Evolutionary conservation across 2,113 vertebrate species (phyloP).

Genomic region (Corythornis cristatus): DNA sequence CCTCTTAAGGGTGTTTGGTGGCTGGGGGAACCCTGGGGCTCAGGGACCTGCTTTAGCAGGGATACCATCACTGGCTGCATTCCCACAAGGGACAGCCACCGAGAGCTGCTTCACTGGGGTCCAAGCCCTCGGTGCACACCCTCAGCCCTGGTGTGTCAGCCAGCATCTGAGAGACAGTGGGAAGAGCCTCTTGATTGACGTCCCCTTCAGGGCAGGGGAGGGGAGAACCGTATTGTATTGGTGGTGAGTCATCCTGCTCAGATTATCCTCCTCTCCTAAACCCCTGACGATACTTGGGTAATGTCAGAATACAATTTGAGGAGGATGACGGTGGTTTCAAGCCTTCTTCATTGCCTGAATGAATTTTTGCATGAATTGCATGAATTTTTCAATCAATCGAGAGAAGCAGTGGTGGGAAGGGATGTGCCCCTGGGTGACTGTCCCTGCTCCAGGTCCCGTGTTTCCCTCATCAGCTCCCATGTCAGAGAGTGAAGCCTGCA

Average conservation of each 20-base stretch:
- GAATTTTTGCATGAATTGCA: too few species aligned
- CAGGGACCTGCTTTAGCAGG: neutral
- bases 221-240: neutral
- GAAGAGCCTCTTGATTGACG: neutral
- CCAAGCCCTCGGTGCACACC: accelerated
- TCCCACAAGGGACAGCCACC: neutral
- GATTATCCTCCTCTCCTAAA: neutral
- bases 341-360: neutral
- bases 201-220: neutral
- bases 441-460: accelerated
- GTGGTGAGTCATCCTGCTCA: neutral
- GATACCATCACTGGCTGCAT: neutral
- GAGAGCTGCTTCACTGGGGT: neutral
- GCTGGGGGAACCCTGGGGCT: neutral
- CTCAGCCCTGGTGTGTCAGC: neutral
- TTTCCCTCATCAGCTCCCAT: neutral
- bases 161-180: neutral
- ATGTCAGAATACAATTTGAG: neutral
- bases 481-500: neutral
- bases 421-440: accelerated
- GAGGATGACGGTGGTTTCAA: neutral
- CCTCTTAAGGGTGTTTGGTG: neutral
- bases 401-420: neutral
- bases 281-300: neutral
- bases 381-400: neutral